Base-by-base conservation (phyloP, 92 coral and sea anemone genomes). In the Porites cylindrica region DNA sequence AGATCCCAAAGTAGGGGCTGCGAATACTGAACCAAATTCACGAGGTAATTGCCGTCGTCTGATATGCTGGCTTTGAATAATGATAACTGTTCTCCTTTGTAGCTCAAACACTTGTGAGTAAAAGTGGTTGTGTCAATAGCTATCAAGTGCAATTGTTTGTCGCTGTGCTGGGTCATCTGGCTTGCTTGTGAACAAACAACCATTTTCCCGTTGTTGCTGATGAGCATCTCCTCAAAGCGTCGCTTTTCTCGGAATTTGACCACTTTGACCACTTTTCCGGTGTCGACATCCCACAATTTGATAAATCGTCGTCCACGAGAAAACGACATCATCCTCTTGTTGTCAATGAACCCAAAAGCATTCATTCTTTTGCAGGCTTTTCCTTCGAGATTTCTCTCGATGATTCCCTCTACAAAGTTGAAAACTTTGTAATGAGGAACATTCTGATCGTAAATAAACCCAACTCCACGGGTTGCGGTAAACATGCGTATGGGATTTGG, bases 321-420 rank as follows among this genome's bases (percentile, higher is more conserved):
- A 70, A 97, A 91, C 16, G 99, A 95, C 18, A 97, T 85, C 93
- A 97, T 87, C 70, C 80, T 90, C 10, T 90, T 85, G 38, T 89
- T 62, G 79, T 97, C 98, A 23, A 95, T 92, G 82, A 93, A 66
- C 47, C 98, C 97, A 88, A 95, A 92, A 53, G 96, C 96, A 66
- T 93, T 86, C 96, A 93, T 95, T 65, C 99, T 90, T 85, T 93
- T 97, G 91, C 99, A 97, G 24, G 99, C 97, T 71, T 91, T 92
- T 38, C 99, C 99, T 17, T 88, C 86, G 67, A 97, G 71, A 29
- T 90, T 91, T 38, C 93, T 90, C 70, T 95, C 98, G 62, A 97
- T 82, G 75, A 47, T 89, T 19, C 98, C 98, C 38, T 93, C 91
- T 21, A 85, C 87, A 3, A 97, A 87, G 82, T 97, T 93, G 72